These are phyloP conservation scores for Cremastinae sp. DNA, from an alignment of 2,888 invertebrate genomes.

Conservation along the genomic window DNA sequence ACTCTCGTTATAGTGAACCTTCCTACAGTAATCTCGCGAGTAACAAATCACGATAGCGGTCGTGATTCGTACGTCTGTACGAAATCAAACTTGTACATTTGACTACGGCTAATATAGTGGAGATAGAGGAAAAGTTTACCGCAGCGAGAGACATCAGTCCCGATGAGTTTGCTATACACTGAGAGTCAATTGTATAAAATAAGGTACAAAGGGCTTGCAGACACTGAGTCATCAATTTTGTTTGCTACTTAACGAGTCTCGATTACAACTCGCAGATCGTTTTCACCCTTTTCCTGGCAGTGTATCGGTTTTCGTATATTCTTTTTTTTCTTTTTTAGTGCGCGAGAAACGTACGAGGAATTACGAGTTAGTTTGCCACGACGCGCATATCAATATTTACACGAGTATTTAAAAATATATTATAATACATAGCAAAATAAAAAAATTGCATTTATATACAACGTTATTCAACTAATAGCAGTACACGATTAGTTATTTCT, in stretches of 20 bases:
- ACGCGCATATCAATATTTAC: conserved; percentile 67
- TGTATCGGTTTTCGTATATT: conserved; percentile 27
- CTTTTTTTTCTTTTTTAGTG: not conserved
- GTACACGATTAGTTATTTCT: conserved; percentile 61
- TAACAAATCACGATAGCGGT: too few species aligned
- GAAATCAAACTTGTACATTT: too few species aligned
- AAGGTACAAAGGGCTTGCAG: conserved; percentile 27
- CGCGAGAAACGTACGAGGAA: conserved; percentile 8
- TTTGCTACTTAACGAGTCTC: not conserved
- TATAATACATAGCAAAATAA: conserved; percentile 73
- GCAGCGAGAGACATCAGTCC: too few species aligned
- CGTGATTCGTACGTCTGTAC: too few species aligned
- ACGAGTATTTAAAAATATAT: conserved; percentile 74
- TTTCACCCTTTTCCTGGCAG: conserved; percentile 9
- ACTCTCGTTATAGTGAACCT: too few species aligned
- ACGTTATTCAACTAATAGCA: conserved; percentile 66
- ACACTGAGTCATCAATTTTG: conserved; percentile 42
- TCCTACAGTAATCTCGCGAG: too few species aligned
- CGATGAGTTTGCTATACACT: too few species aligned
- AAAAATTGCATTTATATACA: conserved; percentile 71
- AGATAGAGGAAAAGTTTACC: too few species aligned
- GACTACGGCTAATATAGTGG: too few species aligned
- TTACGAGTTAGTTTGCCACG: conserved; percentile 29
- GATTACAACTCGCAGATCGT: not conserved
- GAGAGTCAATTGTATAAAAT: conserved; percentile 26